Evolutionary conservation across 2,797 vertebrate species (phyloP), one percentile per base, ranked within the genome.

Genomic region (Helarctos malayanus): DNA sequence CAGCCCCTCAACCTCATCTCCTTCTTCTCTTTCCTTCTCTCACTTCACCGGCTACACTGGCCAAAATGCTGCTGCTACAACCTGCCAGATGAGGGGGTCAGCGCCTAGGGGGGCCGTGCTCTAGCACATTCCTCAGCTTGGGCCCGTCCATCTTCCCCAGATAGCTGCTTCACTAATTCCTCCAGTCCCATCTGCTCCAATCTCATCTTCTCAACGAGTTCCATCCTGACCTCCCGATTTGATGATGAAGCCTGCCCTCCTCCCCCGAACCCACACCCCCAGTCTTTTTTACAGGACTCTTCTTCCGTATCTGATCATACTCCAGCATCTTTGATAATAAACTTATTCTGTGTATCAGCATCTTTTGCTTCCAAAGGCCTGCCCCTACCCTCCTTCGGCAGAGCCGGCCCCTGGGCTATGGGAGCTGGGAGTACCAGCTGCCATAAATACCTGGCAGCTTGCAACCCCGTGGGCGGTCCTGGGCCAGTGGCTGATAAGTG

Each of bases 1-100:
- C 41, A 3, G 13, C 52, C 32, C 56, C 7, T 9, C 19, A 79
- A 19, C 63, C 13, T 38, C 65, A 8, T 7, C 79, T 75, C 54
- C 63, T 75, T 9, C 54, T 71, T 76, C 38, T 75, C 49, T 35
- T 71, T 79, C n/a, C 47, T 78, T 41, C 76, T 61, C 21, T 73
- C 38, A 23, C n/a, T 19, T 59, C 57, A 52, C 56, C 45, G 84
- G 84, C 71, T n/a, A 23, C 49, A 1, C 45, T 18, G 54, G 32
- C 54, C 69, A 9, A 57, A 8, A 45, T 8, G 8, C 49, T 68
- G 18, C 49, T 35, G 11, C 16, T 35, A 73, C 41, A 69, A 68
- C 7, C 15, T 57, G 27, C 57, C 7, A 0, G n/a, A 21, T 15
- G 41, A 32, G 23, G 1, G 19, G 10, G 32, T 61, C 6, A 3